These are phyloP conservation scores for Cecropterus lyciades DNA, from an alignment of 1,140 invertebrate species.

Conservation along the genomic window DNA sequence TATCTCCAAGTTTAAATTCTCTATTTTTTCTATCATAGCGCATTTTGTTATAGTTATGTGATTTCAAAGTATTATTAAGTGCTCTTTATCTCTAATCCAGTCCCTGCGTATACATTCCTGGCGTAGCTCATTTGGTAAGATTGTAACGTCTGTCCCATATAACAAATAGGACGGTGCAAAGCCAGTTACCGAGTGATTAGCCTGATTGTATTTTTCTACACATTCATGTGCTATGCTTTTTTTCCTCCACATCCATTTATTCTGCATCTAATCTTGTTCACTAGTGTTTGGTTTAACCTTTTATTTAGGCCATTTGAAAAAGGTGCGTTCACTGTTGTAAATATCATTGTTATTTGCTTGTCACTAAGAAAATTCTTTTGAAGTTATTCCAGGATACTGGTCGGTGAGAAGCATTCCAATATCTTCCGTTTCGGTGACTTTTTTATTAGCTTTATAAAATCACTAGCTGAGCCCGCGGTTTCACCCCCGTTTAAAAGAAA, in stretches of 20 bases:
- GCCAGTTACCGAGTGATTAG: slow-evolving; percentile 58
- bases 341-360: slow-evolving; percentile 47
- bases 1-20: too few relatives aligned
- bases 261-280: slow-evolving; percentile 38
- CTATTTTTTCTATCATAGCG: too few relatives aligned
- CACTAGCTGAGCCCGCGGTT: too few relatives aligned
- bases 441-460: slow-evolving; percentile 32
- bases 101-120: slow-evolving; percentile 15
- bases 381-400: slow-evolving; percentile 48
- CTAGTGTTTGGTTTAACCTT: too few relatives aligned
- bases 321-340: too few relatives aligned
- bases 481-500: too few relatives aligned
- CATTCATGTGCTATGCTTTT: slow-evolving; percentile 42
- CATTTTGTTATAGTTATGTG: too few relatives aligned
- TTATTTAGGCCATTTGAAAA: too few relatives aligned
- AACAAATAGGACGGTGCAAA: slow-evolving; percentile 43
- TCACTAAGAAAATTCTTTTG: slow-evolving; percentile 59
- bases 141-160: too few relatives aligned
- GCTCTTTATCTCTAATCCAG: slow-evolving; percentile 40
- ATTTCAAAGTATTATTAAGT: too few relatives aligned
- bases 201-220: slow-evolving; percentile 44
- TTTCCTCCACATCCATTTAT: slow-evolving; percentile 36
- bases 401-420: slow-evolving; percentile 34
- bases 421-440: slow-evolving; percentile 16
- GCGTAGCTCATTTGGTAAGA: too few relatives aligned